phyloP scores from a whole-genome alignment of 2,113 vertebrate genomes.

The Paramisgurnus dabryanus region DNA sequence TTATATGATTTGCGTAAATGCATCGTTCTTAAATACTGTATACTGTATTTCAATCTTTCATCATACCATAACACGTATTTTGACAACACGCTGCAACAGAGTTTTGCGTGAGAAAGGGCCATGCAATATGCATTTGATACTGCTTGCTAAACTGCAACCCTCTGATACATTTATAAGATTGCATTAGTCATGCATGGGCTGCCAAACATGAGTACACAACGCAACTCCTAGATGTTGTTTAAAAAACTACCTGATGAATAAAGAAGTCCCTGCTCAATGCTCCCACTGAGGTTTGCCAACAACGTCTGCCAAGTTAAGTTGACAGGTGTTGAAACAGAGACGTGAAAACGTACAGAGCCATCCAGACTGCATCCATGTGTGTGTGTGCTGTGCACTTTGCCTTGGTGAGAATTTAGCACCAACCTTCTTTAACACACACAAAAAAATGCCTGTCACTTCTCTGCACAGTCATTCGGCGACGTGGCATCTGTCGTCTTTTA shows the following conservation, averaged over 20 bases:
- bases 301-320: conserved; percentile 15
- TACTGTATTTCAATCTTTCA: background rate
- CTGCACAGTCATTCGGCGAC: background rate
- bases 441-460: conserved; percentile 39
- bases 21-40: too few relatives aligned
- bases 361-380: background rate
- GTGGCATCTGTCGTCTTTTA: background rate
- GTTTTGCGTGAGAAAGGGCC: conserved; percentile 29
- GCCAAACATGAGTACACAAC: background rate
- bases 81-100: conserved; percentile 3
- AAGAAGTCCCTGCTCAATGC: background rate
- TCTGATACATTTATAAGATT: background rate
- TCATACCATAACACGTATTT: conserved; percentile 6
- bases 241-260: conserved; percentile 7
- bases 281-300: background rate
- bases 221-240: background rate
- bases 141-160: conserved; percentile 21
- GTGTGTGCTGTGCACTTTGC: conserved; percentile 14
- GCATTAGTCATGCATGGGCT: background rate
- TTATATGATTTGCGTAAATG: background rate
- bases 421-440: background rate
- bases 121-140: conserved; percentile 8
- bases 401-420: background rate
- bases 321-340: conserved; percentile 22
- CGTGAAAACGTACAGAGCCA: background rate